Evolutionary conservation across 2,797 vertebrate genomes (phyloP).

Genomic region (Hypotaenidia okinawae): DNA sequence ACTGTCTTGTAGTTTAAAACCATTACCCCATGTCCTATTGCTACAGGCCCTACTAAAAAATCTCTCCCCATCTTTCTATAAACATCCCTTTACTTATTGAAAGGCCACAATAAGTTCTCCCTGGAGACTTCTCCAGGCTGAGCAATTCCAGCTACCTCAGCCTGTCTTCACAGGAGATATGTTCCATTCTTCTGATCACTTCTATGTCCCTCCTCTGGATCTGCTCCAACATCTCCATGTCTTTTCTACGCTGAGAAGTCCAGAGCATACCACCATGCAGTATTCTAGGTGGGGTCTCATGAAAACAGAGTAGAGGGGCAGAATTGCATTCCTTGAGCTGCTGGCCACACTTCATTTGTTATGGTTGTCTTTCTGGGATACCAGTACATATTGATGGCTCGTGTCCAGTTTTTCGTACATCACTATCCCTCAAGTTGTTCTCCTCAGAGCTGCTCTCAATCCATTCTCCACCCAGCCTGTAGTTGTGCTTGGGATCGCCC

Average conservation of each 20-base stretch:
- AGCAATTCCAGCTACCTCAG: neutral
- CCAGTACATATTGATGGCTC: neutral
- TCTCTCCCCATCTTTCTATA: neutral
- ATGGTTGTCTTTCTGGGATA: neutral
- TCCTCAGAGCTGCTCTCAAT: neutral
- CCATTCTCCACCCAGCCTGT: neutral
- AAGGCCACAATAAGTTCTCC: neutral
- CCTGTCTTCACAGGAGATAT: neutral
- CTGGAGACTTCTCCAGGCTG: neutral
- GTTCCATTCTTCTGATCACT: neutral
- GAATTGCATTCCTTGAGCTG: neutral
- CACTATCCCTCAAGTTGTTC: no score
- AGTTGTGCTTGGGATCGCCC: neutral
- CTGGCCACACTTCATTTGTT: neutral
- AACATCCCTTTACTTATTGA: neutral
- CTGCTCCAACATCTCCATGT: accelerated
- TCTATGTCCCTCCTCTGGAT: neutral
- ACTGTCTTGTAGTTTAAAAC: neutral
- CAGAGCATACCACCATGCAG: neutral
- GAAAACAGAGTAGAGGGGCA: neutral
- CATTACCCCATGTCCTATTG: no score
- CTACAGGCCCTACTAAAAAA: neutral
- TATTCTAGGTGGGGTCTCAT: neutral
- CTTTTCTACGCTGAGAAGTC: neutral
- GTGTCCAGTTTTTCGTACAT: neutral